Conservation (phyloP, 1,140 invertebrate genomes). For the Lordiphosa collinella region DNA sequence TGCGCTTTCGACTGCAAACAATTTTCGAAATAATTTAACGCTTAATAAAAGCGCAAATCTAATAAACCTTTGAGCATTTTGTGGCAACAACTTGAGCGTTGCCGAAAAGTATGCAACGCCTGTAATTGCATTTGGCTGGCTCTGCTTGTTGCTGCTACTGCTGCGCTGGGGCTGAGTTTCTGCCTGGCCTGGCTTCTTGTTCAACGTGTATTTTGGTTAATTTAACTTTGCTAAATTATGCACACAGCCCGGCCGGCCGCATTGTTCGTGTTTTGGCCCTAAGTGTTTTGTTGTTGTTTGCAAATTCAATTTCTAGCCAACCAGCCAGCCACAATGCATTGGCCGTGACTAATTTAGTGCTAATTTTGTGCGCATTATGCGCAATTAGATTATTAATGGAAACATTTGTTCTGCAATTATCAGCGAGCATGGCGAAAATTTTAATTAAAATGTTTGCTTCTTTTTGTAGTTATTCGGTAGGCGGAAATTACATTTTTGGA, state of each 20-base stretch:
- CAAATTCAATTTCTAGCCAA: conserved; percentile 59
- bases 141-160: conserved; percentile 22
- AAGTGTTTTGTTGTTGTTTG: conserved; percentile 24
- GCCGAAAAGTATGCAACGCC: conserved; percentile 63
- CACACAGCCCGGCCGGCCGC: conserved; percentile 24
- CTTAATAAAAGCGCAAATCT: conserved; percentile 76
- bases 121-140: conserved; percentile 67
- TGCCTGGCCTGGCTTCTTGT: conserved; percentile 40
- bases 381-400: conserved; percentile 76
- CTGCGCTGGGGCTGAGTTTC: conserved; percentile 20
- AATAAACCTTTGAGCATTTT: conserved; percentile 77
- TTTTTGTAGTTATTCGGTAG: conserved; percentile 7
- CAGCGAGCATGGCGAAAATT: conserved; percentile 43
- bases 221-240: conserved; percentile 75
- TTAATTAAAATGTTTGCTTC: conserved; percentile 60
- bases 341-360: conserved; percentile 71
- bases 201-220: conserved; percentile 70
- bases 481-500: conserved; percentile 61
- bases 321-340: conserved; percentile 27
- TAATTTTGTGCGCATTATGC: conserved; percentile 72
- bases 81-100: conserved; percentile 34
- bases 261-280: conserved; percentile 24
- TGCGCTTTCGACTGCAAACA: conserved; percentile 60
- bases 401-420: conserved; percentile 73
- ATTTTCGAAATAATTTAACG: conserved; percentile 77